A percentile compares a stretch with the other conserved stretches of the same genome.
Conservation (phyloP, 2,797 vertebrate species). For the Sebastes nivosus region DNA sequence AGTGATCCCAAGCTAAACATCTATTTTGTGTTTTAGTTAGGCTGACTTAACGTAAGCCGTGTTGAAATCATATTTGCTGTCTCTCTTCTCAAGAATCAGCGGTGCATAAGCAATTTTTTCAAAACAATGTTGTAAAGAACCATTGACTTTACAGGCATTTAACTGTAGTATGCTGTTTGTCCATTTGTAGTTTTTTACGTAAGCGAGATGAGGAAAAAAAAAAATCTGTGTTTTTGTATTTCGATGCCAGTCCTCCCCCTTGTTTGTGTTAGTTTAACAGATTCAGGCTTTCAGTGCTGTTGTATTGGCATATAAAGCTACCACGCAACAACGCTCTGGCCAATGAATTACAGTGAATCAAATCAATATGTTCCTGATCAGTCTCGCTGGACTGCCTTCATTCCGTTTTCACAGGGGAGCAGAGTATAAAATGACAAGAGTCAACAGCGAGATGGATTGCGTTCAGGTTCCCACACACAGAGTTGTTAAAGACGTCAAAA, state of each 20-base stretch:
- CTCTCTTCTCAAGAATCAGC: conserved; percentile 23
- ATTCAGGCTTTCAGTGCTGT: conserved; percentile 17
- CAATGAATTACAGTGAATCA: conserved; percentile 48
- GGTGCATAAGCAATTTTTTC: not conserved
- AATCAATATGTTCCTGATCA: conserved; percentile 63
- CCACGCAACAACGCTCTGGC: conserved; percentile 13
- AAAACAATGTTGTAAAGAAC: conserved; percentile 3
- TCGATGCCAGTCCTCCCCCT: conserved; percentile 10
- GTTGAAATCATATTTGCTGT: conserved; percentile 28
- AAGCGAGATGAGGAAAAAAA: not conserved
- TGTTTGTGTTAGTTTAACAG: conserved; percentile 45
- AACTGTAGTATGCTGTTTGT: conserved; percentile 9
- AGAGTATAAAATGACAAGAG: conserved; percentile 32
- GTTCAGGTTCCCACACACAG: conserved; percentile 12
- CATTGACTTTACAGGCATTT: conserved; percentile 26
- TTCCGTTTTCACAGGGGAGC: conserved; percentile 40
- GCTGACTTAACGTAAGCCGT: conserved; percentile 34
- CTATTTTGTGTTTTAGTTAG: conserved; percentile 50
- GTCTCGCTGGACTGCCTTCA: conserved; percentile 52
- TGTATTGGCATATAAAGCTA: conserved; percentile 40
- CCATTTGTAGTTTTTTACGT: conserved; percentile 12
- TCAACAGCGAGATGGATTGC: conserved; percentile 43
- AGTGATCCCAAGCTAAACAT: conserved; percentile 59
- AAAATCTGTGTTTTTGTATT: conserved; percentile 18
- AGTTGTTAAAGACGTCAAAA: conserved; percentile 30